Conservation (phyloP, 2,797 vertebrate genomes). For the Lophius americanus region DNA sequence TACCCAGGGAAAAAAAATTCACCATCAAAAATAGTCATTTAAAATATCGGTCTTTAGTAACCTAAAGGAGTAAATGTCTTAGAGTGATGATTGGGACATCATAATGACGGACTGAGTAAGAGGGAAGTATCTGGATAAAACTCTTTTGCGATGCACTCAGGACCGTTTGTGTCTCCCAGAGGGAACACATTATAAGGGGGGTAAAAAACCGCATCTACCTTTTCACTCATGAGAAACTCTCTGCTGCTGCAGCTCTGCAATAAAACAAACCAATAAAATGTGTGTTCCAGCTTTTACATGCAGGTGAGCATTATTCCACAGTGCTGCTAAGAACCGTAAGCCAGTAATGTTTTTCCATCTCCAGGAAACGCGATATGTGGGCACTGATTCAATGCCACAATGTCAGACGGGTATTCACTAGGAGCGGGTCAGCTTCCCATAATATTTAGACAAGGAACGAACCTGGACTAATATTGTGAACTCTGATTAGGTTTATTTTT, state of each 20-base stretch:
- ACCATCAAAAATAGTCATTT: too few relatives aligned
- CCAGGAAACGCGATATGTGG: slow-evolving; percentile 59
- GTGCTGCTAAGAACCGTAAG: slow-evolving; percentile 42
- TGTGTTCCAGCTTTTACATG: slow-evolving; percentile 51
- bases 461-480: background rate
- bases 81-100: too few relatives aligned
- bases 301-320: slow-evolving; percentile 45
- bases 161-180: too few relatives aligned
- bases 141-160: too few relatives aligned
- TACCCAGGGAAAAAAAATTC: too few relatives aligned
- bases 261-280: slow-evolving; percentile 40
- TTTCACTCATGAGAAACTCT: slow-evolving; percentile 5
- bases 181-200: background rate
- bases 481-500: background rate
- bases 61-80: too few relatives aligned
- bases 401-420: slow-evolving; percentile 54
- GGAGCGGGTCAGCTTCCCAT: slow-evolving; percentile 13
- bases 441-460: background rate
- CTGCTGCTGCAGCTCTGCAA: slow-evolving; percentile 12
- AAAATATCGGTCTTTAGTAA: too few relatives aligned
- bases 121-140: too few relatives aligned
- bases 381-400: slow-evolving; percentile 43
- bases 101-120: too few relatives aligned
- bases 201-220: background rate
- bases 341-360: slow-evolving; percentile 39